Conservation (phyloP, 2,797 vertebrate species). For the Anguilla obscura region DNA sequence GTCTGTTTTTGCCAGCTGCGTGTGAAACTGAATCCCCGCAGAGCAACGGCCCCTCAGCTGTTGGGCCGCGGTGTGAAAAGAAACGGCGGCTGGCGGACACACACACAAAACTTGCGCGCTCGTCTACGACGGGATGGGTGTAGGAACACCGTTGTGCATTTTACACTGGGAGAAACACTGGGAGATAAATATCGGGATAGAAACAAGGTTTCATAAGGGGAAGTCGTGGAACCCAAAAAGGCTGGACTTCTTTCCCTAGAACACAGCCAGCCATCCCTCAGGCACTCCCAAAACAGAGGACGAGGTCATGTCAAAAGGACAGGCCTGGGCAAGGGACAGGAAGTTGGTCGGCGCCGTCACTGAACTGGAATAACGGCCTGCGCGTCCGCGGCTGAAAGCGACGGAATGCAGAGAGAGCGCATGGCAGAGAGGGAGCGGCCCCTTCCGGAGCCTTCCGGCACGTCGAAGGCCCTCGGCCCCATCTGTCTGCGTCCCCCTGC, state of each 20-base stretch:
- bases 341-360: not conserved
- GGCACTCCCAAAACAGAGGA: not conserved
- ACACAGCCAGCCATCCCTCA: not conserved
- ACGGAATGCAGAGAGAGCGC: not conserved
- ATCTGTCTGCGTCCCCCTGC: slow-evolving; percentile 25
- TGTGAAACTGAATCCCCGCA: not conserved
- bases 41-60: not conserved
- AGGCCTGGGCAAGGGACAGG: not conserved
- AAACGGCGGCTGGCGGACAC: not conserved
- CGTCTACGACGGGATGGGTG: not conserved
- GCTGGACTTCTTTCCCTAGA: not conserved
- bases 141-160: not conserved
- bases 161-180: not conserved
- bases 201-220: not conserved
- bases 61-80: not conserved
- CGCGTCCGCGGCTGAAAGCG: not conserved
- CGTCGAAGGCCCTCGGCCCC: slow-evolving; percentile 32
- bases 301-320: slow-evolving; percentile 9
- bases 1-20: not conserved
- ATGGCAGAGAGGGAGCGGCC: slow-evolving; percentile 13
- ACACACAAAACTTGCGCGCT: not conserved
- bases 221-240: not conserved
- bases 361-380: not conserved
- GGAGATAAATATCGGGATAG: not conserved
- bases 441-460: slow-evolving; percentile 4